Conservation (phyloP, 1,140 invertebrate genomes). For the Trigoniulus corallinus region DNA sequence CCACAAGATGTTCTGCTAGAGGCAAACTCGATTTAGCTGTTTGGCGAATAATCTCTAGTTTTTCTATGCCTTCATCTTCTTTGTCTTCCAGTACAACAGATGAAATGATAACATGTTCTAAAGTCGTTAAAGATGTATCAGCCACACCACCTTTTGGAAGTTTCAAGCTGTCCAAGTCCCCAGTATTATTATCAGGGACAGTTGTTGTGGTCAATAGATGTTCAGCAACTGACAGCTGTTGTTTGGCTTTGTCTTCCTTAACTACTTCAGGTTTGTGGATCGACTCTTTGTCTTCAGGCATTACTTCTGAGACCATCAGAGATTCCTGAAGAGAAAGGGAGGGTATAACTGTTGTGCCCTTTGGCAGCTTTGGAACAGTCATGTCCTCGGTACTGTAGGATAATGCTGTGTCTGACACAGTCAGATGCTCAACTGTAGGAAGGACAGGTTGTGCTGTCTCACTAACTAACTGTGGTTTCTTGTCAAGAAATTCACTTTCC, state of each 20-base stretch:
- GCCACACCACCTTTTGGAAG: no score
- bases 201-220: conserved; percentile 13
- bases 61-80: conserved; percentile 19
- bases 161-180: not conserved
- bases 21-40: conserved; percentile 22
- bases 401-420: not conserved
- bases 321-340: conserved; percentile 5
- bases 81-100: conserved; percentile 19
- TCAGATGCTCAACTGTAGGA: not conserved
- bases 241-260: not conserved
- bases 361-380: not conserved
- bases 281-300: conserved; percentile 1
- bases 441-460: not conserved
- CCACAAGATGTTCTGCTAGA: conserved; percentile 12
- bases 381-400: not conserved
- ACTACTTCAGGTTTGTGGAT: not conserved
- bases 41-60: conserved; percentile 19
- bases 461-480: not conserved
- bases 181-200: conserved; percentile 12
- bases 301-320: conserved; percentile 10
- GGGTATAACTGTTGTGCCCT: not conserved
- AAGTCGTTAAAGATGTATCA: no score
- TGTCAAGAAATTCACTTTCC: not conserved
- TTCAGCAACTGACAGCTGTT: not conserved
- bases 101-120: conserved; percentile 28